Evolutionary conservation across 1,140 invertebrate genomes (phyloP).

Genomic region (Lasioglossum albipes): DNA sequence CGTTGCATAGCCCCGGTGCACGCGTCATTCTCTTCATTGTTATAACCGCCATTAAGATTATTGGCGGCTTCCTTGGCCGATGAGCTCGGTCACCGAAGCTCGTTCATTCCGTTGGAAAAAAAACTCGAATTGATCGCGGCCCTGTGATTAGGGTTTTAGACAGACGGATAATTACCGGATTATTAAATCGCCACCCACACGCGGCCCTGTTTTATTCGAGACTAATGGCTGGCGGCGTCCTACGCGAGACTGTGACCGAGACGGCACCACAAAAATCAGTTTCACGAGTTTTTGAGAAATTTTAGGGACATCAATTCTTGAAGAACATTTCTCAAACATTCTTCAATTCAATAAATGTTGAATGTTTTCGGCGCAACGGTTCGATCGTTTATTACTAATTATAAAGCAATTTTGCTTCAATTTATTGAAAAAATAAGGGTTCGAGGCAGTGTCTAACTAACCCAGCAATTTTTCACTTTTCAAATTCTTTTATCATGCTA

Average conservation of each 20-base stretch:
- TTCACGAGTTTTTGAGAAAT: neutral
- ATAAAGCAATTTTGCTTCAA: no score
- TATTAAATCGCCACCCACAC: constrained; percentile 56
- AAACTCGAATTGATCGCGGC: constrained; percentile 41
- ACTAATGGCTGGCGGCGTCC: constrained; percentile 51
- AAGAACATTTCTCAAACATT: no score
- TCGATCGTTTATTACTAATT: no score
- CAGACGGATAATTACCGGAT: constrained; percentile 54
- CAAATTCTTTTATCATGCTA: no score
- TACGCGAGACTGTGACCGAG: neutral
- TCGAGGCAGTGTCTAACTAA: no score
- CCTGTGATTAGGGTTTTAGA: constrained; percentile 41
- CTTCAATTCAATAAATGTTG: no score
- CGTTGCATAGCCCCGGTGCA: neutral
- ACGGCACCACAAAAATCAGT: constrained; percentile 1
- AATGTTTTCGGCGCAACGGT: no score
- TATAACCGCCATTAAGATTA: constrained; percentile 46
- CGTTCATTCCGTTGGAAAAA: constrained; percentile 17
- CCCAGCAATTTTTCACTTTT: no score
- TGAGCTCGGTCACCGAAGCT: no score
- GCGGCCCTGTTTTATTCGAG: constrained; percentile 15
- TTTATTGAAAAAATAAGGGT: no score
- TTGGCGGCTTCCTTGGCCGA: constrained; percentile 39
- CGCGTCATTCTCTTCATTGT: constrained; percentile 32
- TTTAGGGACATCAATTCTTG: no score